These are phyloP conservation scores for Geophilus truncorum DNA, from an alignment of 2,888 invertebrate species.

Conservation along the genomic window DNA sequence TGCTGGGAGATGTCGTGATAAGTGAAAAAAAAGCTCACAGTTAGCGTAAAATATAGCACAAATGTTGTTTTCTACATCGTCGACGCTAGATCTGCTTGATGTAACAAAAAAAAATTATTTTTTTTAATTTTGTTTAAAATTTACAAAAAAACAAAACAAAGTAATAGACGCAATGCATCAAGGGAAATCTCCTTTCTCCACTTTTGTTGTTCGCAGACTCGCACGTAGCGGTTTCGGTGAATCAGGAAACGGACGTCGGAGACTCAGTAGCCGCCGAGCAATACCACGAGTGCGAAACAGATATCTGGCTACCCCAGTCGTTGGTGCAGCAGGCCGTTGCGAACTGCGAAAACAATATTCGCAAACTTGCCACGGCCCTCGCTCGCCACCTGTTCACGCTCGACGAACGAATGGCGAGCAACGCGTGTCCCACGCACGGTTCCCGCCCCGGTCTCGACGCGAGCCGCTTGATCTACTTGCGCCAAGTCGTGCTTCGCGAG, in stretches of 20 bases:
- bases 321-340: not conserved
- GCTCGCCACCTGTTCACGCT: not conserved
- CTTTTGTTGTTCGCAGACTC: conserved; percentile 10
- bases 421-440: conserved; percentile 14
- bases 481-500: not conserved
- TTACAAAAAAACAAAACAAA: no score
- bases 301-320: not conserved
- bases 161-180: not conserved
- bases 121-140: no score
- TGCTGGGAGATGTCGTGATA: not conserved
- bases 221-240: not conserved
- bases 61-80: not conserved
- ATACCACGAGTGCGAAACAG: not conserved
- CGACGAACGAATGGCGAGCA: conserved; percentile 19
- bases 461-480: not conserved
- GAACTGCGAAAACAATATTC: conserved; percentile 18
- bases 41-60: not conserved
- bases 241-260: not conserved
- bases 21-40: not conserved
- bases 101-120: no score
- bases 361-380: conserved; percentile 7
- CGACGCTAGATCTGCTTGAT: not conserved
- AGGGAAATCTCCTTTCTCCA: not conserved
- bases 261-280: not conserved
- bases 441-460: conserved; percentile 11